Percentiles rank a stretch among this genome's conserved stretches.
These are phyloP conservation scores for Anorthoa munda DNA, from an alignment of 2,888 invertebrate species.

Conservation along the genomic window DNA sequence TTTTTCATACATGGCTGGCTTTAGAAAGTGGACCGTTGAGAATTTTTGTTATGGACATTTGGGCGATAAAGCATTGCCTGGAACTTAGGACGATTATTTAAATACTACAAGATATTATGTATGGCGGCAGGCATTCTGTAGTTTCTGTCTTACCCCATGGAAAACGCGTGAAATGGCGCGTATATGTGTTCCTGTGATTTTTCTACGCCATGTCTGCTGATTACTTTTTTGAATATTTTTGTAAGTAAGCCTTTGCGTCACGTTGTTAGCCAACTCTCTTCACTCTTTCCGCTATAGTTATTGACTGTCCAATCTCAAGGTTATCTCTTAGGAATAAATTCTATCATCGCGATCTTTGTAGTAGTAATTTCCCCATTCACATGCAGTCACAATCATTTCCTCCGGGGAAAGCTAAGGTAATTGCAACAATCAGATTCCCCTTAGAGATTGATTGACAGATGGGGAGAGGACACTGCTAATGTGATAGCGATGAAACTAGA, in stretches of 20 bases:
- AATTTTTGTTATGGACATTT: conserved; percentile 36
- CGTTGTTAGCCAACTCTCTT: not conserved
- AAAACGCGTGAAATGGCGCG: not conserved
- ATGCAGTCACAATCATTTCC: conserved; percentile 32
- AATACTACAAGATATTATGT: not conserved
- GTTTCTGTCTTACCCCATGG: not conserved
- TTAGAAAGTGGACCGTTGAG: conserved; percentile 22
- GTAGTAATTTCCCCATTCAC: not conserved
- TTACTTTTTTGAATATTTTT: not conserved
- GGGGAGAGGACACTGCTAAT: not conserved
- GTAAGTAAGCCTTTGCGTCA: not conserved
- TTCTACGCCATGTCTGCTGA: not conserved
- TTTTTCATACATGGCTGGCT: conserved; percentile 24
- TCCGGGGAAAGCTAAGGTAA: conserved; percentile 24
- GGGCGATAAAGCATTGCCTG: conserved; percentile 15
- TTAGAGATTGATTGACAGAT: conserved; percentile 40
- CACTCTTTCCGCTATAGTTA: not conserved
- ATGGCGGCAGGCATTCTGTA: not conserved
- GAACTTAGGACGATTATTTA: not conserved
- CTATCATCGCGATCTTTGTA: not conserved
- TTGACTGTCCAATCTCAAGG: not conserved
- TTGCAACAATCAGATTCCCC: conserved; percentile 39
- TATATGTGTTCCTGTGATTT: not conserved
- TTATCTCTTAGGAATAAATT: not conserved
- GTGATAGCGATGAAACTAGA: not conserved